Conservation (phyloP, 2,113 vertebrate species). For the Bubo blakistoni region DNA sequence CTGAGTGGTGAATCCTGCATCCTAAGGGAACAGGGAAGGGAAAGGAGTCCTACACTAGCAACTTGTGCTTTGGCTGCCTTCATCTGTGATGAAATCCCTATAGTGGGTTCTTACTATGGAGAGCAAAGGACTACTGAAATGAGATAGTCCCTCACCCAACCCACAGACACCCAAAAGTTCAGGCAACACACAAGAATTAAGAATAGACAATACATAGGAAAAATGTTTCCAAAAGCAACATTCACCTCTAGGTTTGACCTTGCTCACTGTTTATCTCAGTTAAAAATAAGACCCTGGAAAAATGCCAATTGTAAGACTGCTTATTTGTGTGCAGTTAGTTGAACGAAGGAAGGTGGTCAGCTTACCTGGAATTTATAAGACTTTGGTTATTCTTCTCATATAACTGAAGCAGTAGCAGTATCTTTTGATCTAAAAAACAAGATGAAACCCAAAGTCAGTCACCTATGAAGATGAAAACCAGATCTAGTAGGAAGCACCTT, state of each 20-base stretch:
- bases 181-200: background rate
- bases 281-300: background rate
- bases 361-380: conserved; percentile 81
- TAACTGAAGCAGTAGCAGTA: conserved; percentile 85
- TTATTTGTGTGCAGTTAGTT: background rate
- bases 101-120: background rate
- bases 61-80: background rate
- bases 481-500: background rate
- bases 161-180: background rate
- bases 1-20: background rate
- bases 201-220: background rate
- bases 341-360: background rate
- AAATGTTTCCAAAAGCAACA: background rate
- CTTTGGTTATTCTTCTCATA: conserved; percentile 88
- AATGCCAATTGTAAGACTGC: background rate
- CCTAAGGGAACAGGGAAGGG: background rate
- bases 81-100: background rate
- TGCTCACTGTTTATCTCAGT: background rate
- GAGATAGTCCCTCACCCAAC: background rate
- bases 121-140: background rate
- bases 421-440: conserved; percentile 85
- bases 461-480: background rate
- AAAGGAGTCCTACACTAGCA: background rate
- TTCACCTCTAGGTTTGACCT: background rate
- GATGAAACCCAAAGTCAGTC: background rate